phyloP scores from a whole-genome alignment of 2,113 vertebrate genomes.

The Ictalurus furcatus region DNA sequence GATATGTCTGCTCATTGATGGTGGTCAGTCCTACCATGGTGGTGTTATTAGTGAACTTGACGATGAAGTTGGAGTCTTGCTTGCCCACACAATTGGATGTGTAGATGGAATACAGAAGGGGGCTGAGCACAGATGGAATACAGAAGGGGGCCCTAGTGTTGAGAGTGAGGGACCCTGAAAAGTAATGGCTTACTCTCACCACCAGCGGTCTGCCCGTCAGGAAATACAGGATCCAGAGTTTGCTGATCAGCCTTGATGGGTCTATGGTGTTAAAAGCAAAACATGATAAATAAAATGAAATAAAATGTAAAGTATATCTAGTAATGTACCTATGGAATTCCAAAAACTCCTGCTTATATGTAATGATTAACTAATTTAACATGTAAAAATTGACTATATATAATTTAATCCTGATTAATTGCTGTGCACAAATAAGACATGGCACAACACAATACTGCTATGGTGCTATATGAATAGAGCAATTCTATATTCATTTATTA shows the following conservation, averaged over 20 bases:
- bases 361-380: background rate
- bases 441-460: background rate
- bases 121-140: too few relatives aligned
- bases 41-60: background rate
- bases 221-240: background rate
- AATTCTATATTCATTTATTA: background rate
- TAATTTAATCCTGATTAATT: background rate
- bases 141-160: background rate
- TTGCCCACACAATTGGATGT: background rate
- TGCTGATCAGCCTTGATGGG: background rate
- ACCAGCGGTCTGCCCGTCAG: background rate
- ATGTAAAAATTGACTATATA: background rate
- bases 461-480: background rate
- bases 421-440: background rate
- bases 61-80: background rate
- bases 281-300: background rate
- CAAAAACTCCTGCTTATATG: background rate
- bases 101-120: background rate
- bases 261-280: background rate
- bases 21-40: background rate
- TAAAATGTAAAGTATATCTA: background rate
- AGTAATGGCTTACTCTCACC: background rate
- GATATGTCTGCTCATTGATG: background rate
- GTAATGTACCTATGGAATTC: background rate
- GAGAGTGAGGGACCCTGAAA: background rate